phyloP scores from a whole-genome alignment of 2,888 invertebrate species.

The Lithophane socia region DNA sequence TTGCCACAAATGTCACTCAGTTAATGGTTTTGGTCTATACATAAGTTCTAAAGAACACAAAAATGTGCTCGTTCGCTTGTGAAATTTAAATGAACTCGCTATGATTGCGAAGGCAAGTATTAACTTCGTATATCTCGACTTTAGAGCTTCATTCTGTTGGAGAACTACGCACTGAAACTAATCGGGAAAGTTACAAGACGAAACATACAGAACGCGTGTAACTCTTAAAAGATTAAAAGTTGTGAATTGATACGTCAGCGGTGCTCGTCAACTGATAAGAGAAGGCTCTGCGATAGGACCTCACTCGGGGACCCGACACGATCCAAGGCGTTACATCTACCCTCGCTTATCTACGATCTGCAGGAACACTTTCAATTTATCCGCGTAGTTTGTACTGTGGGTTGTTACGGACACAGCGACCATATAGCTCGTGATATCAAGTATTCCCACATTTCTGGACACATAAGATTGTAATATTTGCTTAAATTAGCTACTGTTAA shows the following conservation, averaged over 20 bases:
- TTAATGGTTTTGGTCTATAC: slow-evolving; percentile 27
- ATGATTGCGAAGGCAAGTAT: slow-evolving; percentile 1
- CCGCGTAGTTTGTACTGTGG: slow-evolving; percentile 21
- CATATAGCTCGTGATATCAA: slow-evolving; percentile 19
- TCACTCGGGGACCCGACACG: slow-evolving; percentile 14
- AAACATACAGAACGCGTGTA: slow-evolving; percentile 26
- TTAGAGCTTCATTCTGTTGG: neutral
- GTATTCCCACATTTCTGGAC: neutral
- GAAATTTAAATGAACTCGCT: slow-evolving; percentile 21
- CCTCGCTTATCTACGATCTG: slow-evolving; percentile 52
- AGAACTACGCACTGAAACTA: slow-evolving; percentile 8
- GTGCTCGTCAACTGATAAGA: slow-evolving; percentile 42
- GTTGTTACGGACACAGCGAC: neutral
- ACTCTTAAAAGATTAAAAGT: slow-evolving; percentile 53
- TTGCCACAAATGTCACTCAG: slow-evolving; percentile 33
- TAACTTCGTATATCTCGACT: slow-evolving; percentile 4
- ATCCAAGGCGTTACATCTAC: neutral
- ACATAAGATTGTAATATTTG: slow-evolving; percentile 7
- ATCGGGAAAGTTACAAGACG: slow-evolving; percentile 20
- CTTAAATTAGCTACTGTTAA: slow-evolving; percentile 27
- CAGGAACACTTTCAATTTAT: slow-evolving; percentile 53
- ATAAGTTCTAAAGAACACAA: slow-evolving; percentile 35
- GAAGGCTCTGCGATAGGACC: slow-evolving; percentile 15
- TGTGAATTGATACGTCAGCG: slow-evolving; percentile 37
- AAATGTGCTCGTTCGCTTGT: neutral